Conservation (phyloP, 2,888 invertebrate genomes). For the Nomada ruficornis region DNA sequence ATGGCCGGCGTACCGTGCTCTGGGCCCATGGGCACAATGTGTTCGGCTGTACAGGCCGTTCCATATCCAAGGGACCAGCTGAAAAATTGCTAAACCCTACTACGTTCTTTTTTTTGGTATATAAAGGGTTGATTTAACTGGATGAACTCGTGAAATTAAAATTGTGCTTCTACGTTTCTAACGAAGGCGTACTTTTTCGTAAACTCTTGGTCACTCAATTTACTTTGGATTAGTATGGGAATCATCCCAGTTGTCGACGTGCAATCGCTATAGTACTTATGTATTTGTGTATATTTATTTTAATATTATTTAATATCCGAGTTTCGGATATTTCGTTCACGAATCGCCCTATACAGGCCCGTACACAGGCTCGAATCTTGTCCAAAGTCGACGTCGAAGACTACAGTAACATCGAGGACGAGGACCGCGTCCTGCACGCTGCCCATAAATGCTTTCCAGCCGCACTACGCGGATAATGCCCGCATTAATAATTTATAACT, state of each 20-base stretch:
- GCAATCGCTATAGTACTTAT: too few species aligned
- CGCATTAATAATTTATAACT: conserved; percentile 79
- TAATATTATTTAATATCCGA: too few species aligned
- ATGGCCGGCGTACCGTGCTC: conserved; percentile 58
- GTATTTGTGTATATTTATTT: too few species aligned
- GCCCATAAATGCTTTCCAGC: conserved; percentile 62
- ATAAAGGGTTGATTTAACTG: too few species aligned
- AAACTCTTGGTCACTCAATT: too few species aligned
- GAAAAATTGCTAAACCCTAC: neutral
- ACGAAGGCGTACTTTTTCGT: too few species aligned
- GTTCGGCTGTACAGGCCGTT: conserved; percentile 51
- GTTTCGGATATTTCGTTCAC: too few species aligned
- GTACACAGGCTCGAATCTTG: conserved; percentile 39
- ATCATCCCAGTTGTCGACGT: too few species aligned
- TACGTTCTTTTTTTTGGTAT: too few species aligned
- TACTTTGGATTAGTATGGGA: too few species aligned
- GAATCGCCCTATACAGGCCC: conserved; percentile 25
- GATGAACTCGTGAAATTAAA: too few species aligned
- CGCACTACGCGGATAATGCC: conserved; percentile 73
- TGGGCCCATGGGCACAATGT: conserved; percentile 62
- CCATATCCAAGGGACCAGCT: conserved; percentile 23
- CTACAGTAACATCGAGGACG: conserved; percentile 44
- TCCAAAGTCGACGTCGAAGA: conserved; percentile 55
- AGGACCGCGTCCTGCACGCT: conserved; percentile 49
- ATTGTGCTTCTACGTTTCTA: too few species aligned